Conservation (phyloP, 2,797 vertebrate species). For the Gymnodraco acuticeps region DNA sequence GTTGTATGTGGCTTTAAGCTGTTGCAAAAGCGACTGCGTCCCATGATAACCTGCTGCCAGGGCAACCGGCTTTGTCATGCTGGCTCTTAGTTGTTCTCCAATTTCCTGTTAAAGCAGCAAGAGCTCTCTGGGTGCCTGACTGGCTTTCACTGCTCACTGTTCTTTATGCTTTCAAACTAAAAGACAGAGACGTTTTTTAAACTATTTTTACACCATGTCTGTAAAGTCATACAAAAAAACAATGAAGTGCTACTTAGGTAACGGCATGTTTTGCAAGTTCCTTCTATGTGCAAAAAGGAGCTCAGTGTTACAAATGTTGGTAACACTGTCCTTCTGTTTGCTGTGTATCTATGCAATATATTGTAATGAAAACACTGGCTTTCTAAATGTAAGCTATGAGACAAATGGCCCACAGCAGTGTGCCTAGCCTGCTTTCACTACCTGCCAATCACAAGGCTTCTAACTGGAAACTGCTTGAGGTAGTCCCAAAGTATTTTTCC, state of each 20-base stretch:
- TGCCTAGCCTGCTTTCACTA: constrained; percentile 11
- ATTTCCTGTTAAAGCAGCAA: constrained; percentile 57
- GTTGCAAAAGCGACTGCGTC: constrained; percentile 35
- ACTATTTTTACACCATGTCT: background rate
- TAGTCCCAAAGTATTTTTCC: background rate
- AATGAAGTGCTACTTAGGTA: background rate
- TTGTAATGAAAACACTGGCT: constrained; percentile 12
- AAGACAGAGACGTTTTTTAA: background rate
- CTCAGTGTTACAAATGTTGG: background rate
- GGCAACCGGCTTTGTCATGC: constrained; percentile 54
- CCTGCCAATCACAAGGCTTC: constrained; percentile 10
- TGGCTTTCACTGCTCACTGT: constrained; percentile 6
- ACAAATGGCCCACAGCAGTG: constrained; percentile 30
- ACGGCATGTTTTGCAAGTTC: background rate
- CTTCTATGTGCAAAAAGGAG: background rate
- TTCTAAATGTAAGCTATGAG: constrained; percentile 13
- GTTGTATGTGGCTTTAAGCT: constrained; percentile 6
- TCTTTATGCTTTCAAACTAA: constrained; percentile 16
- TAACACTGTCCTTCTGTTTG: background rate
- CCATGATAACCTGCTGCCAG: constrained; percentile 52
- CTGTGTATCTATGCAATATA: background rate
- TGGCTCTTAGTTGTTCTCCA: constrained; percentile 42
- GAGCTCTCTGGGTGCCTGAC: constrained; percentile 24
- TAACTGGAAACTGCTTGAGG: background rate
- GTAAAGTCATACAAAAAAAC: background rate